phyloP scores from a whole-genome alignment of 2,113 vertebrate species.

The Aphyosemion australe region DNA sequence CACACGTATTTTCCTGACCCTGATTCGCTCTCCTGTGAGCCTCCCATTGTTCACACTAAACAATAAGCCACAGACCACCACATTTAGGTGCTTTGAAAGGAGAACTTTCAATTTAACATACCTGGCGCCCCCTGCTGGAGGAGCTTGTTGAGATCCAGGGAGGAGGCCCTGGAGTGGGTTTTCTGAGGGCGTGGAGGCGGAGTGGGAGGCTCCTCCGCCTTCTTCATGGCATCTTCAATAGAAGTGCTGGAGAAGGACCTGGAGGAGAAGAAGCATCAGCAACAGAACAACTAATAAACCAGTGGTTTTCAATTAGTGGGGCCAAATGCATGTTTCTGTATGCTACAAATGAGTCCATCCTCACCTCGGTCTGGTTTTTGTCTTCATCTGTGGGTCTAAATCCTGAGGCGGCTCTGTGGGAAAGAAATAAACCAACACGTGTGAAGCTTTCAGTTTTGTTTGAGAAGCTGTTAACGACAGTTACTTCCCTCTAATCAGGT shows the following conservation, averaged over 20 bases:
- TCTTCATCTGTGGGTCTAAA: constrained; percentile 67
- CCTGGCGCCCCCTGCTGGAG: constrained; percentile 90
- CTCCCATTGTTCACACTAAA: constrained; percentile 3
- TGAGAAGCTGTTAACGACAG: constrained; percentile 5
- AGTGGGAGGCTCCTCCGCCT: constrained; percentile 91
- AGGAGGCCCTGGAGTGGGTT: constrained; percentile 95
- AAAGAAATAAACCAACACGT: not conserved
- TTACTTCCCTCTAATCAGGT: constrained; percentile 15
- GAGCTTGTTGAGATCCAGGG: constrained; percentile 96
- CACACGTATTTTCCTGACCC: not conserved
- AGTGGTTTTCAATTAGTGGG: no score
- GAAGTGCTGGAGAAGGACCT: constrained; percentile 97
- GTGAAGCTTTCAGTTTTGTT: not conserved
- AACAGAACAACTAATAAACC: not conserved
- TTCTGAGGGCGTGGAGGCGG: constrained; percentile 95
- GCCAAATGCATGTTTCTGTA: no score
- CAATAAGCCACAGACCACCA: no score
- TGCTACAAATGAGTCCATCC: not conserved
- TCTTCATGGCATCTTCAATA: constrained; percentile 93
- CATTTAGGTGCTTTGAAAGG: no score
- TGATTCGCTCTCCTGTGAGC: not conserved
- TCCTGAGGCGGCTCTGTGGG: constrained; percentile 67
- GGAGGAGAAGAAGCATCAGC: not conserved
- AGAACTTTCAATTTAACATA: constrained; percentile 35
- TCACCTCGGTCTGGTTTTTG: constrained; percentile 77